Evolutionary conservation across 2,888 invertebrate species (phyloP), one percentile per base, ranked within the genome.

Genomic region (Cantharis rustica): DNA sequence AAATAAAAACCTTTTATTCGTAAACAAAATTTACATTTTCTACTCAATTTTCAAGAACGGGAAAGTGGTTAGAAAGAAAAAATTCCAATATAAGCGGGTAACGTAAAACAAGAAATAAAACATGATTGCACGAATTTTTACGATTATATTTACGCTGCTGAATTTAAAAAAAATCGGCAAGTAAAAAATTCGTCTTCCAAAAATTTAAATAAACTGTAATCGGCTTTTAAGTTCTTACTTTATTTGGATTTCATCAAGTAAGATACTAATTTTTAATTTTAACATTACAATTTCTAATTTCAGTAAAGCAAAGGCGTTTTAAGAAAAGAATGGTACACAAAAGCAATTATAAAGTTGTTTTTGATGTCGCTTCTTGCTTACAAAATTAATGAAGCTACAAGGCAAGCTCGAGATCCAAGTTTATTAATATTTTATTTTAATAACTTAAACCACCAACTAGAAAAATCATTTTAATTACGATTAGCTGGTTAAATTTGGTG

Each of bases 341-440:
- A 26, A 23, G 69, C 62, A 73, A 73, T 69, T 73, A 73, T 69
- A 69, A 73, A 73, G 47, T 31, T 31, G 62, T 69, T 73, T 73
- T 73, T 73, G 73, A 73, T 73, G 69, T 68, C 20, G 61, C 61
- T 61, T 47, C 47, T n/a, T 47, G 16, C 26, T 61, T 27, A 16
- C 61, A 63, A 63, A 73, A 73, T 73, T 73, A 69, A 73, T 69
- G 73, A 62, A 23, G 61, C 26, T 61, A 11, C 31, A 66, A 69
- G 63, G 73, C 61, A 61, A 27, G 16, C 31, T 47, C 47, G 47
- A 47, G 47, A 47, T 47, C 47, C 47, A n/a, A 47, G 47, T 47
- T 47, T 47, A 47, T 47, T 47, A 47, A 47, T 47, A 47, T 47
- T 47, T n/a, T 47, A 47, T n/a, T 47, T 47, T 47, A n/a, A 47